Evolutionary conservation across 1,140 invertebrate genomes (phyloP).

Genomic region (Aphidius ervi): DNA sequence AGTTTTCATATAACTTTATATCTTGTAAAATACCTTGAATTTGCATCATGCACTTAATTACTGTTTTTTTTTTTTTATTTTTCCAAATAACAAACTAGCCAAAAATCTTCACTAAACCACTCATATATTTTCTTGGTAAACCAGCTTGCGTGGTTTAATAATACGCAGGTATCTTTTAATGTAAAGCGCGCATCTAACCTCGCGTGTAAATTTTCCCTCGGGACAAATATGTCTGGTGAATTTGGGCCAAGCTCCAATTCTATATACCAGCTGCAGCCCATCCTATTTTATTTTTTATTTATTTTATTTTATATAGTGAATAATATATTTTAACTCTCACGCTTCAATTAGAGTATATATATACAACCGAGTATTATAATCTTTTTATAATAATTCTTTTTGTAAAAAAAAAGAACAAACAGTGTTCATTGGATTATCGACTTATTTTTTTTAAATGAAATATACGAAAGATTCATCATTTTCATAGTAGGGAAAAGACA

Average conservation of each 20-base stretch:
- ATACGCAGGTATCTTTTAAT: conserved; percentile 29
- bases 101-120: neutral
- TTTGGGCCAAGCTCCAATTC: conserved; percentile 4
- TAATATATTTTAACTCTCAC: conserved; percentile 22
- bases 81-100: neutral
- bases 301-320: conserved; percentile 21
- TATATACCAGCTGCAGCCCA: conserved; percentile 20
- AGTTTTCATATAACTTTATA: no score
- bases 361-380: no score
- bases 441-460: no score
- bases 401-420: no score
- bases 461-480: no score
- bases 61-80: conserved; percentile 13
- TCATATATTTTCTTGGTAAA: conserved; percentile 27
- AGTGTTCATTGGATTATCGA: no score
- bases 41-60: neutral
- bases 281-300: conserved; percentile 19
- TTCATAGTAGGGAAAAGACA: no score
- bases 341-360: conserved; percentile 1
- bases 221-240: conserved; percentile 34
- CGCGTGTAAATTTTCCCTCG: conserved; percentile 18
- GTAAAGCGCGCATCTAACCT: conserved; percentile 24
- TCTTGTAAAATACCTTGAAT: no score
- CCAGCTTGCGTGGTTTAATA: conserved; percentile 28
- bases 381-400: no score